These are phyloP conservation scores for Nesidiocoris tenuis DNA, from an alignment of 2,888 invertebrate genomes.

Conservation along the genomic window DNA sequence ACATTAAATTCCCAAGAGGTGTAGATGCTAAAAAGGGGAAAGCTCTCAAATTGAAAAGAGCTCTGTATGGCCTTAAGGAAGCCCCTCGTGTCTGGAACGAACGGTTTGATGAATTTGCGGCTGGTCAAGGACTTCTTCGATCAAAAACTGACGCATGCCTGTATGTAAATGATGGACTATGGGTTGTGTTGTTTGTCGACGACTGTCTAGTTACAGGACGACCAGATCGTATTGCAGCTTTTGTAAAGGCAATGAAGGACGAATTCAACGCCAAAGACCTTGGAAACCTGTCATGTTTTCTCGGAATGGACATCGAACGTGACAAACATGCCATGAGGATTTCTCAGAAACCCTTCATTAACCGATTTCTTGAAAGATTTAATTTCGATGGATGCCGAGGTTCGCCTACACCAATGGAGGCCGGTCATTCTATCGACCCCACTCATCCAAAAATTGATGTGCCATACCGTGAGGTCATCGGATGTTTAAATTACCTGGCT, in stretches of 20 bases:
- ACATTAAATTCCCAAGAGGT: conserved; percentile 22
- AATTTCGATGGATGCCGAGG: conserved; percentile 34
- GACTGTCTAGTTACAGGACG: conserved; percentile 6
- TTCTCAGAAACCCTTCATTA: conserved; percentile 31
- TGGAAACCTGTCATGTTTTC: not conserved
- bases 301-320: conserved; percentile 18
- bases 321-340: conserved; percentile 25
- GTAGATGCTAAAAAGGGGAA: not conserved
- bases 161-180: not conserved
- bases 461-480: conserved; percentile 44
- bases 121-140: not conserved
- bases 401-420: conserved; percentile 41
- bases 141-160: conserved; percentile 19
- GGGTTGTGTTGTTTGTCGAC: conserved; percentile 4
- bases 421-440: conserved; percentile 10
- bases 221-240: not conserved
- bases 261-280: conserved; percentile 19
- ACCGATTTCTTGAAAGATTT: conserved; percentile 26
- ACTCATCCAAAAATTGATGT: conserved; percentile 23
- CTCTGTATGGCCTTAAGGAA: conserved; percentile 48
- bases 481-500: conserved; percentile 43
- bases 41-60: conserved; percentile 47
- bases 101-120: conserved; percentile 15
- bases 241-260: not conserved
- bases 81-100: conserved; percentile 39